Percentiles rank a stretch among this genome's conserved stretches.
phyloP scores from a whole-genome alignment of 2,888 invertebrate species.

The Chrysopilus asiliformis region DNA sequence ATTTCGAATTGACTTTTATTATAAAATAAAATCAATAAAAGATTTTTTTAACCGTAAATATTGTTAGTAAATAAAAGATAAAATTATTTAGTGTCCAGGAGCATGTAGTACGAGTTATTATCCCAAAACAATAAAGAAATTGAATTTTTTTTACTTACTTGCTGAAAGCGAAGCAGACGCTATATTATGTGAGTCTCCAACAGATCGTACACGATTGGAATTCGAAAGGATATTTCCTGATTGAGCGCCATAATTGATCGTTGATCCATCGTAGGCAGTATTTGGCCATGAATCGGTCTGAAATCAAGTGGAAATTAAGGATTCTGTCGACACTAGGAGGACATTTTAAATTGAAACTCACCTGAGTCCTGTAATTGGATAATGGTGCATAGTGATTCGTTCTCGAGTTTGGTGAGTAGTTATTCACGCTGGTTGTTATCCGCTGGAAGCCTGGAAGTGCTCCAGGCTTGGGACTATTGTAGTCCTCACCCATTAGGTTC shows the following conservation, averaged over 20 bases:
- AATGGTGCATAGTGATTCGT: constrained; percentile 27
- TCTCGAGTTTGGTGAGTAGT: constrained; percentile 5
- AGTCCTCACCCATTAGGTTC: constrained; percentile 25
- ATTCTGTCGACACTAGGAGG: not conserved
- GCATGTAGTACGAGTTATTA: no score
- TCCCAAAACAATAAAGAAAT: no score
- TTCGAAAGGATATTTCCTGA: no score
- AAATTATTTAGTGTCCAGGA: no score
- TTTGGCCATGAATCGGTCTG: constrained; percentile 28
- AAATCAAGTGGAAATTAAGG: not conserved
- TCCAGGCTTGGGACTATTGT: constrained; percentile 28
- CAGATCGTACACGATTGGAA: constrained; percentile 21
- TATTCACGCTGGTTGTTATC: constrained; percentile 19
- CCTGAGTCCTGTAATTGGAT: constrained; percentile 29
- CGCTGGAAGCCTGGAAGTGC: constrained; percentile 32
- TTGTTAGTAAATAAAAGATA: no score
- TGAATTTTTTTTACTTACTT: no score
- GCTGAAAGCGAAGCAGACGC: constrained; percentile 58
- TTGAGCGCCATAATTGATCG: no score
- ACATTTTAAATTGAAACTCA: constrained; percentile 21
- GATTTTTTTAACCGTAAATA: no score
- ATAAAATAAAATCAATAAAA: no score
- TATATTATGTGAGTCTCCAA: constrained; percentile 38
- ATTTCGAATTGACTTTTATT: no score
- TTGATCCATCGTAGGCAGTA: no score